Evolutionary conservation across 23 tunicate species (phyloP).

Genomic region (Clavelina lepadiformis): DNA sequence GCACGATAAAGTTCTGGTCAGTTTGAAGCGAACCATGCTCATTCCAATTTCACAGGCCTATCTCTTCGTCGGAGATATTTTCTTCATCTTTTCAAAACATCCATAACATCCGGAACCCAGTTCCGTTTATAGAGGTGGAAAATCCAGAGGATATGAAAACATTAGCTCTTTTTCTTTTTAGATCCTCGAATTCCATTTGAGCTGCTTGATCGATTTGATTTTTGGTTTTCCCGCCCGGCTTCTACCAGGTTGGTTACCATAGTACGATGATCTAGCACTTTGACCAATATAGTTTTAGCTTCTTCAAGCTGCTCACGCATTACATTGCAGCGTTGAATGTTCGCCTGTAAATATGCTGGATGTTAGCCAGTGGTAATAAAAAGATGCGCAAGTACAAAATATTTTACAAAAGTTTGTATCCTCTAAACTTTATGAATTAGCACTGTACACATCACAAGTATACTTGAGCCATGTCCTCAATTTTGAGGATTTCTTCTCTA

Average conservation of each 20-base stretch:
- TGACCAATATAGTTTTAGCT: conserved; percentile 50
- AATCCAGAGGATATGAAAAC: too few species aligned
- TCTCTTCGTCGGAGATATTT: too few species aligned
- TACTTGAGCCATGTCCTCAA: conserved; percentile 86
- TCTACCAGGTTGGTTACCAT: conserved; percentile 44
- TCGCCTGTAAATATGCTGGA: conserved; percentile 74
- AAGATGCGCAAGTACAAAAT: too few species aligned
- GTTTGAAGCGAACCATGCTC: too few species aligned
- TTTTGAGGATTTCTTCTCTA: conserved; percentile 61
- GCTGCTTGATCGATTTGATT: not conserved
- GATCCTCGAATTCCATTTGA: conserved; percentile 21
- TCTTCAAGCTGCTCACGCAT: conserved; percentile 69
- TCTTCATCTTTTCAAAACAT: too few species aligned
- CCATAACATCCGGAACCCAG: too few species aligned
- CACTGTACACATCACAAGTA: not conserved
- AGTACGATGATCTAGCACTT: conserved; percentile 49
- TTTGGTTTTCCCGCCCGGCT: conserved; percentile 27
- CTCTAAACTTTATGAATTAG: too few species aligned
- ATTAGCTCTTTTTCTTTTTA: conserved; percentile 53
- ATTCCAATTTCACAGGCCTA: too few species aligned
- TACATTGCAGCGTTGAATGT: conserved; percentile 75
- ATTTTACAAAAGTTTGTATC: too few species aligned
- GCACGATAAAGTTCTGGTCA: too few species aligned
- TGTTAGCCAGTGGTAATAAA: too few species aligned
- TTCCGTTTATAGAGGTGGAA: too few species aligned